phyloP scores from a whole-genome alignment of 2,888 invertebrate genomes.

The Elmis aenea region DNA sequence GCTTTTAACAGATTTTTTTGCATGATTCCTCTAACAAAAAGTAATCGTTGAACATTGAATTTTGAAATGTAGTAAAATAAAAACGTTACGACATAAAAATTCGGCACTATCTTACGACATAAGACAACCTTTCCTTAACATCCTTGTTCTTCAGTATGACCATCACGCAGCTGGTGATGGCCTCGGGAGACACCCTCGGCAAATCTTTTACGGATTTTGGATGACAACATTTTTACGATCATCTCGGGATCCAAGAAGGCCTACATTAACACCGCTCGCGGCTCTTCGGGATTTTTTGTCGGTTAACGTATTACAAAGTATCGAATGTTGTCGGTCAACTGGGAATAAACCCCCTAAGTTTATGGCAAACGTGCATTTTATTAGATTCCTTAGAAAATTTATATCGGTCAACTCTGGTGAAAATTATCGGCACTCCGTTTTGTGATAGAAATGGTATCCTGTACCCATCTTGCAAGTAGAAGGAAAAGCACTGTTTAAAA shows the following conservation, averaged over 20 bases:
- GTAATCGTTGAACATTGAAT: no score
- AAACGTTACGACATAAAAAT: no score
- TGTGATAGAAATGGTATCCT: no score
- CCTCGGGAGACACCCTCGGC: constrained; percentile 35
- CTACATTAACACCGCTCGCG: constrained; percentile 33
- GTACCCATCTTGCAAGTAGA: no score
- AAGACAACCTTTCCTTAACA: constrained; percentile 9
- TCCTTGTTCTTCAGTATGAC: constrained; percentile 26
- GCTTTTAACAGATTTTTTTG: no score
- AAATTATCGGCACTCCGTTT: constrained; percentile 19
- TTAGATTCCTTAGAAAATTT: constrained; percentile 35
- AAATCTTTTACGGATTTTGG: constrained; percentile 42
- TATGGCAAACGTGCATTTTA: constrained; percentile 35
- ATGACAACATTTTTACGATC: constrained; percentile 43
- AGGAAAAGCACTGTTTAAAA: no score
- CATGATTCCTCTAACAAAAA: no score
- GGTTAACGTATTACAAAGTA: constrained; percentile 30
- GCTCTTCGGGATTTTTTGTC: constrained; percentile 25
- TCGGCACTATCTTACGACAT: not conserved
- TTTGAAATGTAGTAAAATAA: no score
- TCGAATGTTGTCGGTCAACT: constrained; percentile 34
- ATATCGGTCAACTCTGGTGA: constrained; percentile 23
- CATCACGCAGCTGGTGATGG: constrained; percentile 37
- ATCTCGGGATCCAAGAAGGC: constrained; percentile 33
- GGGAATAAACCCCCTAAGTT: constrained; percentile 28